A percentile compares a stretch with the other conserved stretches of the same genome.
phyloP scores from a whole-genome alignment of 2,888 invertebrate species.

The Eledona agricola region DNA sequence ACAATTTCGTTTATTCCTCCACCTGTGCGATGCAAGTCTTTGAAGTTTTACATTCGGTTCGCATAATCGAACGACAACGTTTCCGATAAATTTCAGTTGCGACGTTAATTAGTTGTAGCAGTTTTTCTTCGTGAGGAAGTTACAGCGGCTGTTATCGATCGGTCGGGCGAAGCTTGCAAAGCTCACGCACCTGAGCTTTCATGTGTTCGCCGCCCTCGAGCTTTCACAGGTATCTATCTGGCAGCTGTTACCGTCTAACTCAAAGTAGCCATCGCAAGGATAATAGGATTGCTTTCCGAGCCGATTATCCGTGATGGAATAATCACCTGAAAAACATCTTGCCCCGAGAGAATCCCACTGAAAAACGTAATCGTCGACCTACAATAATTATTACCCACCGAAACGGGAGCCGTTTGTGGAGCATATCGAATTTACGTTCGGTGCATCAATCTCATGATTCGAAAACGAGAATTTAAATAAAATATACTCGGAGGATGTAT shows the following conservation, averaged over 20 bases:
- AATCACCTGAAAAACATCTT: too few species aligned
- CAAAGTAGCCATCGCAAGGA: conserved; percentile 16
- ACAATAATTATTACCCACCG: conserved; percentile 1
- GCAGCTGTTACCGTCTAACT: conserved; percentile 11
- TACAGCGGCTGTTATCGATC: too few species aligned
- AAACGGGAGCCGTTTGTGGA: too few species aligned
- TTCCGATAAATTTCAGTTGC: too few species aligned
- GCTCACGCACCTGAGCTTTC: conserved; percentile 40
- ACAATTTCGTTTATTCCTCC: conserved; percentile 38
- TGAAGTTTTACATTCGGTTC: too few species aligned
- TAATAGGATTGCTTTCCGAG: too few species aligned
- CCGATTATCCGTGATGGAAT: too few species aligned
- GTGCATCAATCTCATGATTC: conserved; percentile 32
- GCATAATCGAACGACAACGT: too few species aligned
- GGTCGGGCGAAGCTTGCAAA: conserved; percentile 33
- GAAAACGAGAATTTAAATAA: conserved; percentile 36
- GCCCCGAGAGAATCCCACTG: too few species aligned
- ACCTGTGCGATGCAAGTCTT: conserved; percentile 35
- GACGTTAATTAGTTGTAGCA: too few species aligned
- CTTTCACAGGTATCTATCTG: conserved; percentile 26
- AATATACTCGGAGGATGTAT: conserved; percentile 35
- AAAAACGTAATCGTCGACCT: conserved; percentile 1
- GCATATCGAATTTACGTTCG: too few species aligned
- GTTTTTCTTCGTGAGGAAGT: too few species aligned
- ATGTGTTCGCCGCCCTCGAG: conserved; percentile 23